phyloP scores from a whole-genome alignment of 2,113 vertebrate genomes.

The Neolamprologus kungweensis region DNA sequence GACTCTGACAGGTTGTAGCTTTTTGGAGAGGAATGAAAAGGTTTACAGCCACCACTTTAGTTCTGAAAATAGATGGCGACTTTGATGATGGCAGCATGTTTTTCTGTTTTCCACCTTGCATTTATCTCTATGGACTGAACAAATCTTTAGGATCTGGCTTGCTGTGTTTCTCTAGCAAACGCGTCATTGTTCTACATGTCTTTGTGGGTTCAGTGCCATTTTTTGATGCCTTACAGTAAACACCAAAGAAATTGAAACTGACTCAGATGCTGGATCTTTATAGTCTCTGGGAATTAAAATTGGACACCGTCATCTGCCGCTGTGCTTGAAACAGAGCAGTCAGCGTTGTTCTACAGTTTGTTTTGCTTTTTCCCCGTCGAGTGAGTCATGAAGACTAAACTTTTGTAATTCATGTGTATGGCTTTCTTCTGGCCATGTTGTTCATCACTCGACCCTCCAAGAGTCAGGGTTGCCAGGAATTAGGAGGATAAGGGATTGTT shows the following conservation, averaged over 20 bases:
- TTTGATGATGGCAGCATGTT: background rate
- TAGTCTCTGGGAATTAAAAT: background rate
- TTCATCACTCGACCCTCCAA: background rate
- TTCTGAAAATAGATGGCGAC: background rate
- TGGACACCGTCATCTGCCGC: background rate
- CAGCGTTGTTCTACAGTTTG: background rate
- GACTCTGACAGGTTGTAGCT: background rate
- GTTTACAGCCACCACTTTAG: background rate
- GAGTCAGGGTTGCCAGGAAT: conserved; percentile 12
- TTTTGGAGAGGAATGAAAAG: background rate
- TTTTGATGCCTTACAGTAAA: background rate
- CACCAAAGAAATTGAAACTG: background rate
- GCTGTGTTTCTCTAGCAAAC: background rate
- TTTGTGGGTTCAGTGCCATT: background rate
- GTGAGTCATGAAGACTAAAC: conserved; percentile 14
- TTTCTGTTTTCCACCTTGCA: background rate
- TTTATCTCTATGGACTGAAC: background rate
- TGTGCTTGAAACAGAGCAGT: background rate
- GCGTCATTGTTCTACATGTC: background rate
- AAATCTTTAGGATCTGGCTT: background rate
- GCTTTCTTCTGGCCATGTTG: background rate
- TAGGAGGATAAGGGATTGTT: background rate
- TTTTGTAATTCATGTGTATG: background rate
- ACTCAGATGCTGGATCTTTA: background rate
- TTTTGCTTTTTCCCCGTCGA: background rate